These are phyloP conservation scores for Acleris cristana DNA, from an alignment of 2,888 invertebrate species.

Conservation along the genomic window DNA sequence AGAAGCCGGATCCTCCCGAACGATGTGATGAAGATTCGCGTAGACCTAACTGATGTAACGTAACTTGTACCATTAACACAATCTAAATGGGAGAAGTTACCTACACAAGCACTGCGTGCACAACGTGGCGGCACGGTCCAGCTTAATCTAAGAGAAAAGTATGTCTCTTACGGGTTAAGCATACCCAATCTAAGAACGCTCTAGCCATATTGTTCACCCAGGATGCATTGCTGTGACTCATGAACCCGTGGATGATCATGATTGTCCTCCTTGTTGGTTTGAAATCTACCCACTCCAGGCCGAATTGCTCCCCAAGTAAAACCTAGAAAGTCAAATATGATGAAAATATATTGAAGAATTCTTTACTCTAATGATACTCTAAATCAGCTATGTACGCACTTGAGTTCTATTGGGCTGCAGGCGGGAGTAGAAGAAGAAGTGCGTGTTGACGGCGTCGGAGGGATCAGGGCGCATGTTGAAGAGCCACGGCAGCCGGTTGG, in stretches of 20 bases:
- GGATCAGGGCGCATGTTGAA: conserved; percentile 74
- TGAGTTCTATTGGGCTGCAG: conserved; percentile 64
- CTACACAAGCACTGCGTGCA: no score
- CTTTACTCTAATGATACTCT: no score
- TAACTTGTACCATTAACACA: neutral
- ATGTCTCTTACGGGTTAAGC: conserved; percentile 22
- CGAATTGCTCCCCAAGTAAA: conserved; percentile 74
- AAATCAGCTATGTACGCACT: conserved; percentile 52
- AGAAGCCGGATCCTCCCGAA: no score
- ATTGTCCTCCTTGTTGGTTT: conserved; percentile 79
- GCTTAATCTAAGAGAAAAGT: no score
- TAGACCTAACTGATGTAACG: neutral
- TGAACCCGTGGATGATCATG: conserved; percentile 86
- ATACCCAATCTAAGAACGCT: conserved; percentile 83
- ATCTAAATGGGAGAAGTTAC: no score
- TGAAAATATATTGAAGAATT: neutral
- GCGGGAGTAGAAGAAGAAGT: conserved; percentile 78
- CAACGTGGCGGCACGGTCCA: no score
- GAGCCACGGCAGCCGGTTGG: conserved; percentile 62
- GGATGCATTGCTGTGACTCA: conserved; percentile 82
- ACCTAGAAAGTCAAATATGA: conserved; percentile 53
- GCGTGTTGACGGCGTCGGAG: conserved; percentile 71
- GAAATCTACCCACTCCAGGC: conserved; percentile 84
- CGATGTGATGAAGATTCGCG: no score
- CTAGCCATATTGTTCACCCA: conserved; percentile 85